Base-by-base conservation (phyloP, 2,797 vertebrate species). In the Argyrosomus regius region DNA sequence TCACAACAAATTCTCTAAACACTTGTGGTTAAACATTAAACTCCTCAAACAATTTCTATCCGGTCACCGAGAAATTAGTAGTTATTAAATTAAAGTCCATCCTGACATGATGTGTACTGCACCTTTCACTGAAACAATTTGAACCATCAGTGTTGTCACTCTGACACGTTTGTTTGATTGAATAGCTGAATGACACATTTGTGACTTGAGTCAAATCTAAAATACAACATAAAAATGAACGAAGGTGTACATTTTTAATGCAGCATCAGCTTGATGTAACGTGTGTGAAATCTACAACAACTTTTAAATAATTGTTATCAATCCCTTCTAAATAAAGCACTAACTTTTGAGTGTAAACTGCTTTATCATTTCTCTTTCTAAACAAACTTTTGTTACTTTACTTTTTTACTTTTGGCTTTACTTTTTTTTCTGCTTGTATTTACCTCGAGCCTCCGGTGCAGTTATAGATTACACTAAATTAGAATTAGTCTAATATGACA, bases 1-100 rank as follows among this genome's bases (percentile, higher is more conserved):
- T 68, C 58, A 67, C 74, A 86, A 66, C 57, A 49, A 22, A 61
- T 48, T 58, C 13, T 61, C 28, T 31, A 1, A 39, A 70, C 52
- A 35, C 39, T 46, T 62, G 48, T 57, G 43, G 17, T 72, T 2
- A 35, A 85, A 72, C 17, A 56, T 48, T 17, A 56, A 35, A 61
- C 62, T 72, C 43, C 9, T 54, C 1, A 22, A 48, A 58, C n/a
- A 1, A 58, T 66, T 68, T 50, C 10, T 2, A 5, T 54, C 8
- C 5, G 20, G 46, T 72, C n/a, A 62, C 22, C 18, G 20, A 75
- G 12, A 41, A 72, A 72, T 72, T 3, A 56, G 1, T 3, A 45
- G 0, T 31, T 12, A 22, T 43, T 60, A 24, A 56, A 72, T 73
- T 28, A 26, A 54, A 66, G 5, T 41, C 7, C 14, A 53, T 59